phyloP scores from a whole-genome alignment of 1,140 invertebrate species.

The Teleogryllus occipitalis region DNA sequence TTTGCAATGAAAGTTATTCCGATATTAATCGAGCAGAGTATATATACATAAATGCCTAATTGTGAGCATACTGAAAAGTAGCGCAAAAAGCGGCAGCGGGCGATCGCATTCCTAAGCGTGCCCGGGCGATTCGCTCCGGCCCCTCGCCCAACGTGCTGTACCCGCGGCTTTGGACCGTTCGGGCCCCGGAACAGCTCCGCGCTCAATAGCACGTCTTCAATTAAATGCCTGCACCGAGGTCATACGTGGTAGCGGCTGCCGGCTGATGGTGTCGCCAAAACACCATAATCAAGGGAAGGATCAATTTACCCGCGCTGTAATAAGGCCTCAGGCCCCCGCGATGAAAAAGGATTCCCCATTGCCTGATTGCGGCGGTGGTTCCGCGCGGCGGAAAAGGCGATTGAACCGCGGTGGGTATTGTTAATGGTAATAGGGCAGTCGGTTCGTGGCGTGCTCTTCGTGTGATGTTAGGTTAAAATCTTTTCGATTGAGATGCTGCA shows the following conservation, averaged over 20 bases:
- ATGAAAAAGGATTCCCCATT: no score
- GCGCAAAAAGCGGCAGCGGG: not conserved
- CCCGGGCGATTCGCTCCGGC: not conserved
- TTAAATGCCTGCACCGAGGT: not conserved
- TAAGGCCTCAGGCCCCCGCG: not conserved
- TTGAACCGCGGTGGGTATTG: no score
- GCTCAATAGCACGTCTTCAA: constrained; percentile 1
- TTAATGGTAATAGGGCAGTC: no score
- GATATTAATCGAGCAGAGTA: not conserved
- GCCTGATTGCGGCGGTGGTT: no score
- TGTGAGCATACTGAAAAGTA: not conserved
- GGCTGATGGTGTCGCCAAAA: not conserved
- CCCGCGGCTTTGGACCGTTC: not conserved
- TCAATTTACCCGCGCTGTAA: not conserved
- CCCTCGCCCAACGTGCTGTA: not conserved
- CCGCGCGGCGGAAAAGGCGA: no score
- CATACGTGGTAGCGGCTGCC: not conserved
- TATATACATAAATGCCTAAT: not conserved
- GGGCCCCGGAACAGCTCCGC: not conserved
- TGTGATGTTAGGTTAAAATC: no score
- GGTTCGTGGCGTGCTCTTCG: no score
- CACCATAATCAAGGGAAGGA: not conserved
- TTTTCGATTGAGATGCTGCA: no score
- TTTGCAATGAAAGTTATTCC: not conserved
- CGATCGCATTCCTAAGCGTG: not conserved